Evolutionary conservation across 1,140 invertebrate species (phyloP), one percentile per base, ranked within the genome.

Genomic region (Achatina immaculata): DNA sequence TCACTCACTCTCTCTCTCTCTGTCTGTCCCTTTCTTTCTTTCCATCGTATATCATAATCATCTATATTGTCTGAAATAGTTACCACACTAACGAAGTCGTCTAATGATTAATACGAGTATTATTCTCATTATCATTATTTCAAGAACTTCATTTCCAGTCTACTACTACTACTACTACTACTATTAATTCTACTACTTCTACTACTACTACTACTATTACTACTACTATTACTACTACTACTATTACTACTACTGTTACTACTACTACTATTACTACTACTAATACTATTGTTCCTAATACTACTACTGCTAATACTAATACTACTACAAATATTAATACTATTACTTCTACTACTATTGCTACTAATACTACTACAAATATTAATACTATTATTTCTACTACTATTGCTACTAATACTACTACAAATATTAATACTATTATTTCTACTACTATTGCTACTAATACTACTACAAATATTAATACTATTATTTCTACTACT

Each of bases 91-190:
- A n/a, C n/a, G n/a, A n/a, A n/a, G n/a, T n/a, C n/a, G n/a, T n/a
- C n/a, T n/a, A n/a, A n/a, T n/a, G n/a, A n/a, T n/a, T n/a, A n/a
- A n/a, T n/a, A n/a, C n/a, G n/a, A n/a, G n/a, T n/a, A n/a, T n/a
- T n/a, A n/a, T n/a, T n/a, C n/a, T n/a, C n/a, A n/a, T n/a, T n/a
- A n/a, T n/a, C n/a, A n/a, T n/a, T n/a, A n/a, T n/a, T n/a, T n/a
- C n/a, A n/a, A n/a, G n/a, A n/a, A n/a, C n/a, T n/a, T n/a, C n/a
- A n/a, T n/a, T n/a, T n/a, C n/a, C n/a, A n/a, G n/a, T 11, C 45
- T 48, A 48, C 45, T 48, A 48, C 45, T 48, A 48, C 28, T 38
- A 71, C 68, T 71, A 42, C 34, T n/a, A 24, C 68, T 71, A 38
- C 68, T 31, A 36, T 24, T 71, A 42, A 3, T 24, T 34, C 16